A percentile compares a stretch with the other conserved stretches of the same genome.
These are phyloP conservation scores for Phyllostomus discolor DNA, from an alignment of 2,113 vertebrate species.

Conservation along the genomic window DNA sequence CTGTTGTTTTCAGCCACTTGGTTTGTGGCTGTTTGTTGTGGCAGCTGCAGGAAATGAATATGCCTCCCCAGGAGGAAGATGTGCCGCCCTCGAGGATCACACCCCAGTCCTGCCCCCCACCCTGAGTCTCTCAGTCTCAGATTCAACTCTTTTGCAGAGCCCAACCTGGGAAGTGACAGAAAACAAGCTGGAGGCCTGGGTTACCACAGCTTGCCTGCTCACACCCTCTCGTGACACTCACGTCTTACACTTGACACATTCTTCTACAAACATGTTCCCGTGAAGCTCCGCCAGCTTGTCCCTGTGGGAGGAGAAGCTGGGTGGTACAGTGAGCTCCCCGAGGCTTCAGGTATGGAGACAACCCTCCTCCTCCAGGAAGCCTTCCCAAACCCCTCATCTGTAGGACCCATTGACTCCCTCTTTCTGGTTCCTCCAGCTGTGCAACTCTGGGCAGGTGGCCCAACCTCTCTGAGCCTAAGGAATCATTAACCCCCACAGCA, in stretches of 20 bases:
- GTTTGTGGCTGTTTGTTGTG: neutral
- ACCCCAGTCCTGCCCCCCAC: too few species aligned
- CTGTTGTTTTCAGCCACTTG: neutral
- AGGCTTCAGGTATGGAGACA: neutral
- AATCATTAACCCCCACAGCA: too few species aligned
- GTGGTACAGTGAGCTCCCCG: neutral
- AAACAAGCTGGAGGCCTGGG: neutral
- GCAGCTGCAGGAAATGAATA: neutral
- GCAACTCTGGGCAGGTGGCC: neutral
- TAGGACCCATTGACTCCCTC: neutral
- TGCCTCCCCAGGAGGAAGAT: neutral
- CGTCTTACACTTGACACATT: conserved; percentile 96
- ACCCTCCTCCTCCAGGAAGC: neutral
- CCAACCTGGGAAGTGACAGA: neutral
- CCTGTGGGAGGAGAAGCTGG: conserved; percentile 72
- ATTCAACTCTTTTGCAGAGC: neutral
- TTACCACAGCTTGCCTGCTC: neutral
- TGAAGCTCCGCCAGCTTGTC: conserved; percentile 95
- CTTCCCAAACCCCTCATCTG: neutral
- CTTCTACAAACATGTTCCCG: conserved; percentile 99
- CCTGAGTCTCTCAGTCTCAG: neutral
- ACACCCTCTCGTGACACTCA: conserved; percentile 67
- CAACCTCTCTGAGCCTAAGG: neutral
- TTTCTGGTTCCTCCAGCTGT: neutral
- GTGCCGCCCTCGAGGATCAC: neutral